Percentiles rank a stretch among this genome's conserved stretches.
phyloP scores from a whole-genome alignment of 1,140 invertebrate genomes.

The Leptonema lineaticorne region DNA sequence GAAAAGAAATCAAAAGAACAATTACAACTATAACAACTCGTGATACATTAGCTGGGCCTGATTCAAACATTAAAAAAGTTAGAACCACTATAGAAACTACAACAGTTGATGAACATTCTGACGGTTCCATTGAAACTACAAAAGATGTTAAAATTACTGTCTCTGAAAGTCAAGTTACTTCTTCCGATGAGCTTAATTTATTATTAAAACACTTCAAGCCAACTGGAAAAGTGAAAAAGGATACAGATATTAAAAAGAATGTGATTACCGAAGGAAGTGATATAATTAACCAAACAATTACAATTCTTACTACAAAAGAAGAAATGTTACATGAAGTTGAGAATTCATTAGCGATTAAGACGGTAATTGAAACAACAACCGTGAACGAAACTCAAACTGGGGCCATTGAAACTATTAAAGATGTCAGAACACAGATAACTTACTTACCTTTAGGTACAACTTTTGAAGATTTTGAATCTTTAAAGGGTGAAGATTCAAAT shows the following conservation, averaged over 20 bases:
- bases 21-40: constrained; percentile 53
- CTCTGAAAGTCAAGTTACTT: constrained; percentile 55
- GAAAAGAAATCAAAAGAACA: constrained; percentile 48
- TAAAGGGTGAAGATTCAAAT: constrained; percentile 28
- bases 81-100: constrained; percentile 55
- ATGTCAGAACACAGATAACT: constrained; percentile 55
- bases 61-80: constrained; percentile 50
- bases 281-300: constrained; percentile 51
- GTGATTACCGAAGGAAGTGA: constrained; percentile 43
- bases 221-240: constrained; percentile 52
- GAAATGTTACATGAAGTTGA: constrained; percentile 50
- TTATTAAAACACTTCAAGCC: constrained; percentile 48
- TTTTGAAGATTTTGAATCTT: constrained; percentile 52
- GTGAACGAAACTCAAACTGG: constrained; percentile 51
- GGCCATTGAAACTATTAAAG: constrained; percentile 53
- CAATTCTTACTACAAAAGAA: constrained; percentile 52
- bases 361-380: constrained; percentile 54
- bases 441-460: constrained; percentile 52
- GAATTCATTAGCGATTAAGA: constrained; percentile 53
- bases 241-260: constrained; percentile 51
- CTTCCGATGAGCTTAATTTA: constrained; percentile 51
- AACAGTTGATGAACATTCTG: constrained; percentile 53
- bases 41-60: constrained; percentile 51
- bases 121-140: constrained; percentile 55
- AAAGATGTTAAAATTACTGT: constrained; percentile 57